A percentile compares a stretch with the other conserved stretches of the same genome.
These are phyloP conservation scores for Cochlearius cochlearius DNA, from an alignment of 2,113 vertebrate genomes.

Conservation along the genomic window DNA sequence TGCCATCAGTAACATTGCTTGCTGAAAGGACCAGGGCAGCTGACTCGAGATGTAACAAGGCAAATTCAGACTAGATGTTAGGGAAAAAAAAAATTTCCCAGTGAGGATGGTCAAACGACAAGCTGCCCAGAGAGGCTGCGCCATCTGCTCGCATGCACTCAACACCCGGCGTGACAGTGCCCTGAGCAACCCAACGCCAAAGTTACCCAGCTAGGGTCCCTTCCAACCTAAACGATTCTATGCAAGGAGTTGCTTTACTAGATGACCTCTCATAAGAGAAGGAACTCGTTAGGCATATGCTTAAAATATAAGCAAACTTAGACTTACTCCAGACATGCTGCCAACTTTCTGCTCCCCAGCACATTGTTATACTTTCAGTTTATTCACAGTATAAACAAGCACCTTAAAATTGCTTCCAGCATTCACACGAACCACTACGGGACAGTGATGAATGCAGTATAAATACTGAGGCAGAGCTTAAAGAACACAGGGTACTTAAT, in stretches of 20 bases:
- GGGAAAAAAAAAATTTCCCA: too few species aligned
- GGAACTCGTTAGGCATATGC: not conserved
- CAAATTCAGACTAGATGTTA: not conserved
- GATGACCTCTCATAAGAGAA: not conserved
- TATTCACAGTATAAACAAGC: not conserved
- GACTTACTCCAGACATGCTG: not conserved
- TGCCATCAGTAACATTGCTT: not conserved
- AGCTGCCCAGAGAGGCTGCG: not conserved
- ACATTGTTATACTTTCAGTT: not conserved
- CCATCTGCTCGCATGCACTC: not conserved
- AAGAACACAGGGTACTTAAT: conserved; percentile 19
- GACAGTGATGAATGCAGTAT: conserved; percentile 44
- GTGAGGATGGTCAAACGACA: not conserved
- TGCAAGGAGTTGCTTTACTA: not conserved
- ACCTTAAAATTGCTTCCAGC: conserved; percentile 31
- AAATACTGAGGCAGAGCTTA: conserved; percentile 24
- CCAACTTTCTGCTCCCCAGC: not conserved
- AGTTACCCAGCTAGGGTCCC: not conserved
- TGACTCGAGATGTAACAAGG: not conserved
- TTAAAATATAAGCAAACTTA: not conserved
- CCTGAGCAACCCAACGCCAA: not conserved
- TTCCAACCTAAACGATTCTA: not conserved
- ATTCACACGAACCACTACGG: not conserved
- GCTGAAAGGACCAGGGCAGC: not conserved
- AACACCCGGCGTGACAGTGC: fast-evolving